Evolutionary conservation across 1,140 invertebrate genomes (phyloP).

Genomic region (Halotydeus destructor): DNA sequence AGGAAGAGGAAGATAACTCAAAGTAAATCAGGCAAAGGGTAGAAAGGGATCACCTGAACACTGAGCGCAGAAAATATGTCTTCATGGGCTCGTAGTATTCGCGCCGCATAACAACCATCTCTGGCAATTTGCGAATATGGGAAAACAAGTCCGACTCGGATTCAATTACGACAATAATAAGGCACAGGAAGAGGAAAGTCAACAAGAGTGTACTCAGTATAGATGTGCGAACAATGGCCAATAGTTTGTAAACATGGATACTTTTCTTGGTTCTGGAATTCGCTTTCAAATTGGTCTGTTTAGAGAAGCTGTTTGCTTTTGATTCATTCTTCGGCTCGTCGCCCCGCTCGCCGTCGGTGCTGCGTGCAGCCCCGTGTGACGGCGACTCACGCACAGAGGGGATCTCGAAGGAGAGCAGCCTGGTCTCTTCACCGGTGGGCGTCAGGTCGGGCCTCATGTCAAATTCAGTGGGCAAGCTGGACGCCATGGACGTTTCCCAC

Average conservation of each 20-base stretch:
- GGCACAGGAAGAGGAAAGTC: conserved; percentile 19
- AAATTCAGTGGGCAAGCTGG: conserved; percentile 11
- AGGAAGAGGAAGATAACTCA: too few species aligned
- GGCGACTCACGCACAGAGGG: conserved; percentile 11
- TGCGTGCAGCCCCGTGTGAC: conserved; percentile 1
- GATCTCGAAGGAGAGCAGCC: conserved; percentile 9
- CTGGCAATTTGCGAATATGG: conserved; percentile 45
- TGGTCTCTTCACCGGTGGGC: conserved; percentile 11
- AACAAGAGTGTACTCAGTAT: conserved; percentile 27
- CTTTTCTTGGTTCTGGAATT: not conserved
- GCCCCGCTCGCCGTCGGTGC: not conserved
- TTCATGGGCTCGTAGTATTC: conserved; percentile 62
- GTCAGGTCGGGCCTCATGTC: conserved; percentile 12
- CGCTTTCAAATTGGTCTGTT: not conserved
- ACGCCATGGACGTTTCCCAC: conserved; percentile 9
- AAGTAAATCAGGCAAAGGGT: too few species aligned
- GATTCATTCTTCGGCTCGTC: not conserved
- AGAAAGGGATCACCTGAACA: too few species aligned
- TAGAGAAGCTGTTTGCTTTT: not conserved
- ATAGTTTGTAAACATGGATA: conserved; percentile 1
- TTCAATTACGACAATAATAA: conserved; percentile 24
- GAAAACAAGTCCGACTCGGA: conserved; percentile 46
- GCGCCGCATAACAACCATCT: conserved; percentile 48
- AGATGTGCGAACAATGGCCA: conserved; percentile 4
- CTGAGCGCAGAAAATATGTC: conserved; percentile 31